Base-by-base conservation (phyloP, 1,140 invertebrate genomes). In the Melitaea cinxia region DNA sequence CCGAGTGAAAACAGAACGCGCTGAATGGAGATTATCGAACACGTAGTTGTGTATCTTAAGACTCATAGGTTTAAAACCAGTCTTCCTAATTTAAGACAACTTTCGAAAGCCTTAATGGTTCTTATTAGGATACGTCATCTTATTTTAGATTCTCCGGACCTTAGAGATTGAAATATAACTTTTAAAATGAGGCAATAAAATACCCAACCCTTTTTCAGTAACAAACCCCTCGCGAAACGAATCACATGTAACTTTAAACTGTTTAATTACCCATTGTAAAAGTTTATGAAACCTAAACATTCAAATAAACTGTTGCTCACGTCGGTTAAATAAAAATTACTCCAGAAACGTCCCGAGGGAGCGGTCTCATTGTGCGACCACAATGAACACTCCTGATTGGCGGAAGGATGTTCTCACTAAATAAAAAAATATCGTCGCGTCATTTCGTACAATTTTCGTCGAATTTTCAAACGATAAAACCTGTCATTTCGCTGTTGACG, bases 381-480 rank as follows among this genome's bases (percentile, higher is more conserved):
- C 88, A 90, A 90, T 85, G 85, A 83, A 77, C 81, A 75, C 79
- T 75, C 78, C 80, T 89, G 88, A 90, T 90, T 90, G 88, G 88
- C 88, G 88, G 88, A 91, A 91, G 88, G 88, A 91, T 89, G 86
- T 82, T 84, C 82, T 83, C 86, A 88, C 81, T 87, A 90, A 90
- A 89, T 87, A 91, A 91, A 89, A 33, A 90, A 85, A 91, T 91
- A 90, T 88, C 88, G 83, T 82, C 83, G 83, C 84, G 84, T 89
- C 88, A 91, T 91, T 91, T 91, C 81, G 80, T 80, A 73, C 88
- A 89, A 89, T 88, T 90, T 90, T 90, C 85, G 79, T 68, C 82
- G 85, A 89, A 90, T 90, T 90, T 91, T 89, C 88, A 91, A 91
- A 91, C 88, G 86, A 91, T 91, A 91, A 91, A 91, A 91, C 88